phyloP scores from a whole-genome alignment of 2,888 invertebrate species.

The Caradrina clavipalpis region DNA sequence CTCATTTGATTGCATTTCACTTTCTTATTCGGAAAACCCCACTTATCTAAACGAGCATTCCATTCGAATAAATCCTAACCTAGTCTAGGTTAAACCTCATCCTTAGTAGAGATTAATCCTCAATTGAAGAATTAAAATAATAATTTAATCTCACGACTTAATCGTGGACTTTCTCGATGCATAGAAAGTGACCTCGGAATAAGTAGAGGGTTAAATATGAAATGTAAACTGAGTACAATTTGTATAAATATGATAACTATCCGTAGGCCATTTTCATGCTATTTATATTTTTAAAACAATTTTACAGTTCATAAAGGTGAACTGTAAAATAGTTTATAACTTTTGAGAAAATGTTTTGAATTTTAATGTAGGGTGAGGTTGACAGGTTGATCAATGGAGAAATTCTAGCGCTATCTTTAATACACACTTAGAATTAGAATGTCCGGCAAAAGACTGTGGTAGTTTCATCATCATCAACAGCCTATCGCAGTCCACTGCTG shows the following conservation, averaged over 20 bases:
- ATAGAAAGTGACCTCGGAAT: slow-evolving; percentile 67
- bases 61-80: slow-evolving; percentile 40
- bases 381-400: too few species aligned
- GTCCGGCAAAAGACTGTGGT: too few species aligned
- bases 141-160: slow-evolving; percentile 56
- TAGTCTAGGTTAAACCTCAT: slow-evolving; percentile 14
- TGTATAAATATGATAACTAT: slow-evolving; percentile 51
- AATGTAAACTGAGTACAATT: slow-evolving; percentile 59
- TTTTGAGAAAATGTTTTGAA: neutral
- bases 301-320: neutral
- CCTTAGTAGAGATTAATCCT: slow-evolving; percentile 31
- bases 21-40: slow-evolving; percentile 78
- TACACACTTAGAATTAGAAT: too few species aligned
- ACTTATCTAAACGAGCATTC: slow-evolving; percentile 53
- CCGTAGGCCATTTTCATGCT: slow-evolving; percentile 24
- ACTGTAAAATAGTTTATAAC: too few species aligned
- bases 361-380: neutral
- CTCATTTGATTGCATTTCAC: slow-evolving; percentile 78
- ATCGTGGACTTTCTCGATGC: slow-evolving; percentile 65
- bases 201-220: slow-evolving; percentile 68
- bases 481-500: too few species aligned
- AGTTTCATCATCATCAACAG: too few species aligned
- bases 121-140: slow-evolving; percentile 51
- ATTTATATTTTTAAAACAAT: slow-evolving; percentile 11
- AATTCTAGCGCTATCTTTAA: too few species aligned